Evolutionary conservation across 2,888 invertebrate genomes (phyloP).

Genomic region (Meliscaeva auricollis): DNA sequence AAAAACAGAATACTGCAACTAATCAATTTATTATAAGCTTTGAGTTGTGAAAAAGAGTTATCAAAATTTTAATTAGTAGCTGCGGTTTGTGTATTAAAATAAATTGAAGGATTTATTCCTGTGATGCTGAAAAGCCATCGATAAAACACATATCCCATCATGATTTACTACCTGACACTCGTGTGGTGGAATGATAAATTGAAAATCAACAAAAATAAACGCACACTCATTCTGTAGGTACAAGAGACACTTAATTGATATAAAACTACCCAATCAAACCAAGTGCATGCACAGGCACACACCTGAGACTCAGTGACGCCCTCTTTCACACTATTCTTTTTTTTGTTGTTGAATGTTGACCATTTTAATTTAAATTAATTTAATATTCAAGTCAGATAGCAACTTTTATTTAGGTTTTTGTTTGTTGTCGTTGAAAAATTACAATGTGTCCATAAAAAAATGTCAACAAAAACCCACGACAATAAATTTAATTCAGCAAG

Average conservation of each 20-base stretch:
- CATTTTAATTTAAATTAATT: constrained; percentile 12
- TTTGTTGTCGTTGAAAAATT: background rate
- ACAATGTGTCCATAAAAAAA: background rate
- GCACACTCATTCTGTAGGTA: background rate
- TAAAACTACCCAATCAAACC: constrained; percentile 14
- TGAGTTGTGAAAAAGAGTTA: too few relatives aligned
- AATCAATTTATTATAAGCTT: too few relatives aligned
- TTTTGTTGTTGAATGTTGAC: background rate
- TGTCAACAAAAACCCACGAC: constrained; percentile 9
- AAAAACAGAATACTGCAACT: too few relatives aligned
- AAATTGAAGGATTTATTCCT: too few relatives aligned
- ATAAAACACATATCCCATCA: too few relatives aligned
- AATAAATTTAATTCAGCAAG: constrained; percentile 60
- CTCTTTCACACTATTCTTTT: background rate
- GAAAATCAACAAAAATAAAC: background rate
- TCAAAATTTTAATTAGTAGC: background rate
- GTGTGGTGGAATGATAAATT: constrained; percentile 8
- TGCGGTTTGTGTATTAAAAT: too few relatives aligned
- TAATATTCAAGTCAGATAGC: constrained; percentile 13
- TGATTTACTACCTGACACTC: background rate
- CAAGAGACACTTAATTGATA: background rate
- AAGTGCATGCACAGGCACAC: background rate
- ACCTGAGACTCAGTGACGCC: constrained; percentile 20
- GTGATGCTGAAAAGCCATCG: too few relatives aligned
- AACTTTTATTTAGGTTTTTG: background rate